These are phyloP conservation scores for Listronotus oregonensis DNA, from an alignment of 1,140 invertebrate species.

Conservation along the genomic window DNA sequence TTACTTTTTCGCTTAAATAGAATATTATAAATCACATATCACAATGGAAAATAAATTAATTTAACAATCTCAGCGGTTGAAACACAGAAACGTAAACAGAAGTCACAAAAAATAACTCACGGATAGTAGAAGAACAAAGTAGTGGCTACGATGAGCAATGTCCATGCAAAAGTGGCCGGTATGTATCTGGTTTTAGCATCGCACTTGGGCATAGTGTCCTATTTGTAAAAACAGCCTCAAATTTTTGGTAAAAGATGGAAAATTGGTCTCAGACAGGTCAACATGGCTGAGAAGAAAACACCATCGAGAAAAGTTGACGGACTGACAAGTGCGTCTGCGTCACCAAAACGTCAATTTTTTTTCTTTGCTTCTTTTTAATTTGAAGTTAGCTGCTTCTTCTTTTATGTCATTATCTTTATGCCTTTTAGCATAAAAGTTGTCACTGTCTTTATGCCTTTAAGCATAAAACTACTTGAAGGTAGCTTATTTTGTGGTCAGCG, in stretches of 20 bases:
- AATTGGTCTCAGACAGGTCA: slow-evolving; percentile 65
- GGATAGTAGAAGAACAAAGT: slow-evolving; percentile 94
- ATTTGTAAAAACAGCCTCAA: slow-evolving; percentile 43
- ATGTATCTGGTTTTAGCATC: slow-evolving; percentile 91
- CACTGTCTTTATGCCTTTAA: too few relatives aligned
- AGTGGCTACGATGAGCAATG: slow-evolving; percentile 86
- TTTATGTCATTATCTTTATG: too few relatives aligned
- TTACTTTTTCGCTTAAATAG: too few relatives aligned
- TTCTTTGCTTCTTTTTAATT: background rate
- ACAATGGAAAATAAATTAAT: background rate
- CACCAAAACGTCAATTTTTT: background rate
- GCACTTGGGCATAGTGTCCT: slow-evolving; percentile 86
- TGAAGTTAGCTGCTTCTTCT: too few relatives aligned
- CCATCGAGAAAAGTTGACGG: slow-evolving; percentile 2
- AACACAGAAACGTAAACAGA: slow-evolving; percentile 15
- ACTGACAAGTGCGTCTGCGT: too few relatives aligned
- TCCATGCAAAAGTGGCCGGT: slow-evolving; percentile 96
- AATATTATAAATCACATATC: too few relatives aligned
- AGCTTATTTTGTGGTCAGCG: too few relatives aligned
- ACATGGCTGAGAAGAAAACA: slow-evolving; percentile 63
- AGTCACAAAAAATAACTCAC: slow-evolving; percentile 71
- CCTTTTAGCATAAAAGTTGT: too few relatives aligned
- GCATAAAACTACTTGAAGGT: too few relatives aligned
- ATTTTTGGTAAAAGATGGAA: slow-evolving; percentile 57
- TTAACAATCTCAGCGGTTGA: background rate